Evolutionary conservation across 2,797 vertebrate species (phyloP).

Genomic region (Gadopsis bispinosus): DNA sequence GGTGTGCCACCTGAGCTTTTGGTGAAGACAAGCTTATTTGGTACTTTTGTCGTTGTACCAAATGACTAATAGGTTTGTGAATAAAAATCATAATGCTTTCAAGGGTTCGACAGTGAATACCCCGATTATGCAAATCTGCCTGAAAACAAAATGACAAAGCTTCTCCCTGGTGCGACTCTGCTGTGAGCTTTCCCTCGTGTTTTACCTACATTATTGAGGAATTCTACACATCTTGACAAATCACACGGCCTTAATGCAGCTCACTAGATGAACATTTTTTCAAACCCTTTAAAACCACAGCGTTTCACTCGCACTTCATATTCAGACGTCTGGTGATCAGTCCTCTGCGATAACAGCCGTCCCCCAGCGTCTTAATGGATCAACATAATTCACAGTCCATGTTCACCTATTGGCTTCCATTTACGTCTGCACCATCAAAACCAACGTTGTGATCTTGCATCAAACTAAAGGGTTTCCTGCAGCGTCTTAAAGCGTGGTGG

Average conservation of each 20-base stretch:
- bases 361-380: conserved; percentile 25
- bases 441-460: neutral
- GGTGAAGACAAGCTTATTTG: conserved; percentile 57
- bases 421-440: conserved; percentile 6
- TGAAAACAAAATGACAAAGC: conserved; percentile 67
- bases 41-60: conserved; percentile 65
- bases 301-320: conserved; percentile 19
- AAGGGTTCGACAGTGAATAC: conserved; percentile 75
- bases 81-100: conserved; percentile 74
- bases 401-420: conserved; percentile 20
- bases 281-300: neutral
- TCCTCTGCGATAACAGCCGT: conserved; percentile 28
- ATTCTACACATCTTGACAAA: conserved; percentile 62
- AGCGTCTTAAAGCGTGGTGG: neutral
- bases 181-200: conserved; percentile 37
- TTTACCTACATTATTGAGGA: conserved; percentile 73
- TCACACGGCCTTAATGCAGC: conserved; percentile 40
- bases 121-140: conserved; percentile 76
- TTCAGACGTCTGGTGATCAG: conserved; percentile 7
- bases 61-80: conserved; percentile 72
- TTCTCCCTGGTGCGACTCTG: conserved; percentile 45
- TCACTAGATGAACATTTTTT: conserved; percentile 33
- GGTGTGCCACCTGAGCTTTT: conserved; percentile 57
- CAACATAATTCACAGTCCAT: conserved; percentile 30
- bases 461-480: neutral